Evolutionary conservation across 2,113 vertebrate species (phyloP).

Genomic region (cattle (Bos taurus)): ARS-UCD2.0 NC_037333.1:55924501-55925000

Average conservation of each 20-base stretch:
- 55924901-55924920: neutral
- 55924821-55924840: neutral
- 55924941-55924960: neutral
- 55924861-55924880: too few species aligned
- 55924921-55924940: neutral
- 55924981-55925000: neutral
- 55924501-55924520: neutral
- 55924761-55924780: neutral
- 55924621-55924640: neutral
- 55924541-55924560: neutral
- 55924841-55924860: neutral
- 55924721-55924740: neutral
- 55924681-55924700: neutral
- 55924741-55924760: neutral
- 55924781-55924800: neutral
- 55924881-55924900: neutral
- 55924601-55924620: neutral
- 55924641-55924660: neutral
- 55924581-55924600: neutral
- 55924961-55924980: neutral
- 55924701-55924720: neutral
- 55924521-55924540: neutral
- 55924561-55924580: neutral
- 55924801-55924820: neutral
- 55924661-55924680: neutral